phyloP scores from a whole-genome alignment of 2,113 vertebrate genomes.

The Emydura subglobosa region DNA sequence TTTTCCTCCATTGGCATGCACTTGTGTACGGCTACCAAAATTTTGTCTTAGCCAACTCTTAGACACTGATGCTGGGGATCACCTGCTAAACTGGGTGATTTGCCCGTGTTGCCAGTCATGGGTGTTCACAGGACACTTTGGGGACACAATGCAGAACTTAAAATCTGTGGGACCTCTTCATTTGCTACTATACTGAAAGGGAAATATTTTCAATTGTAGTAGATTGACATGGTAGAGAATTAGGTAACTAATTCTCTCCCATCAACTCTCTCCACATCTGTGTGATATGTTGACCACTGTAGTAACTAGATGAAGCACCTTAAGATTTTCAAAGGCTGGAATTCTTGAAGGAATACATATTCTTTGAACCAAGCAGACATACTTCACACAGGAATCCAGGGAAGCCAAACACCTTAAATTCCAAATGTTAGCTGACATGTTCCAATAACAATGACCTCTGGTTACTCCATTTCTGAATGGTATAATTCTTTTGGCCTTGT shows the following conservation, averaged over 20 bases:
- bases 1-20: neutral
- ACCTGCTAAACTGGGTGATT: neutral
- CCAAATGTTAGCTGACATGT: accelerated
- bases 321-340: neutral
- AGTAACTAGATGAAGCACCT: neutral
- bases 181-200: neutral
- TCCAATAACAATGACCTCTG: neutral
- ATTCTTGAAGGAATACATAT: neutral
- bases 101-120: neutral
- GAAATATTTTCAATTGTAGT: neutral
- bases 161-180: neutral
- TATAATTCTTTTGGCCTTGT: neutral
- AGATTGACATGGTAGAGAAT: neutral
- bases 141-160: neutral
- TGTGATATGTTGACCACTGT: neutral
- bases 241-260: neutral
- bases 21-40: accelerated
- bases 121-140: neutral
- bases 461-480: neutral
- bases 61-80: accelerated
- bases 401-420: neutral
- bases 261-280: neutral
- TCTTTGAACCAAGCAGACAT: neutral
- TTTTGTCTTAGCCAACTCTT: accelerated
- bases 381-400: neutral